Evolutionary conservation across 2,888 invertebrate genomes (phyloP).

Genomic region (Nysson spinosus): DNA sequence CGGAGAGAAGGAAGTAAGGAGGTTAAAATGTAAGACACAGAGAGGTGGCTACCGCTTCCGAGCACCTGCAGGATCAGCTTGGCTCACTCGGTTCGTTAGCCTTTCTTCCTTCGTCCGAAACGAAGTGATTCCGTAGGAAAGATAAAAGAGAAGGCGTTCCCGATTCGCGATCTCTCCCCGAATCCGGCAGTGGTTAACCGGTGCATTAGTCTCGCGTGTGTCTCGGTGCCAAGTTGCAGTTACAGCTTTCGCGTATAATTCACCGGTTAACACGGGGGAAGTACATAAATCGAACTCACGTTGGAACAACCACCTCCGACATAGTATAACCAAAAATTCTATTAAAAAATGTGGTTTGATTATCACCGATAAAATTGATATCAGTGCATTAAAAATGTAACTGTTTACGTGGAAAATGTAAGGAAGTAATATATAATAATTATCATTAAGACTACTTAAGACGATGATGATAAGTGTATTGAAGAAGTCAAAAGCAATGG

Average conservation of each 20-base stretch:
- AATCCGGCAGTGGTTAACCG: slow-evolving; percentile 54
- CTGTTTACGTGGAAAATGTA: too few species aligned
- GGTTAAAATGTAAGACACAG: background rate
- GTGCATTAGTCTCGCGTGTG: slow-evolving; percentile 44
- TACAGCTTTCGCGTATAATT: slow-evolving; percentile 43
- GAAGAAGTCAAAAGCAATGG: too few species aligned
- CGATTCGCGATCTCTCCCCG: slow-evolving; percentile 57
- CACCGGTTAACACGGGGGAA: slow-evolving; percentile 41
- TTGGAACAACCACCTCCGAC: slow-evolving; percentile 24
- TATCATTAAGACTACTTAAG: too few species aligned
- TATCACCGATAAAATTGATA: too few species aligned
- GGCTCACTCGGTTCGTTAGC: slow-evolving; percentile 9
- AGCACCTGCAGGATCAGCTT: slow-evolving; percentile 37
- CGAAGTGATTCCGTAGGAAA: slow-evolving; percentile 52
- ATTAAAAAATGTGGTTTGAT: too few species aligned
- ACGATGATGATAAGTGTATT: too few species aligned
- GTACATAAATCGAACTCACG: slow-evolving; percentile 53
- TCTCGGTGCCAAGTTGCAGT: slow-evolving; percentile 44
- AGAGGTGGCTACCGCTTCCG: slow-evolving; percentile 26
- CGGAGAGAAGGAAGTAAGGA: background rate
- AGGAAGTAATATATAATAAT: too few species aligned
- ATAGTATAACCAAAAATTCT: slow-evolving; percentile 13
- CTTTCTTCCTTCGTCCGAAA: slow-evolving; percentile 22
- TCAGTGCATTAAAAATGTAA: too few species aligned
- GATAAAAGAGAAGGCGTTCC: slow-evolving; percentile 57